A percentile compares a stretch with the other conserved stretches of the same genome.
Evolutionary conservation across 2,888 invertebrate species (phyloP).

Genomic region (Xanthia icteritia): DNA sequence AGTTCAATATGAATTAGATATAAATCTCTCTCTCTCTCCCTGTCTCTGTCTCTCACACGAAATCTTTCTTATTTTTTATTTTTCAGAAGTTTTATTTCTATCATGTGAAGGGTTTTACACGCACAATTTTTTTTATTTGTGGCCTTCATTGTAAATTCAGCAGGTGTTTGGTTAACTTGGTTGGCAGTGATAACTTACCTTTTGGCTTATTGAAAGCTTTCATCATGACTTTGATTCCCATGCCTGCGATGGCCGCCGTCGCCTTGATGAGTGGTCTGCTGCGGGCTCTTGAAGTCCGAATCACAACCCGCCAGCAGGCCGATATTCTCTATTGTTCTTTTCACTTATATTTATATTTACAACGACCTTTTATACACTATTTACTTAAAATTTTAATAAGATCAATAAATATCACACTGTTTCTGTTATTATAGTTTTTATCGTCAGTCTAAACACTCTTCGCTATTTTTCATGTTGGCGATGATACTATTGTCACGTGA

Average conservation of each 20-base stretch:
- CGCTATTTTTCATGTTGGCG: conserved; percentile 89
- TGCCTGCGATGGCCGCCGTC: conserved; percentile 91
- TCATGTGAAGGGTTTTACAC: too few species aligned
- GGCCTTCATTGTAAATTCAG: neutral
- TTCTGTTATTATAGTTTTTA: conserved; percentile 68
- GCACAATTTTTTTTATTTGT: too few species aligned
- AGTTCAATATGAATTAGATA: too few species aligned
- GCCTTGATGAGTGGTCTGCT: conserved; percentile 79
- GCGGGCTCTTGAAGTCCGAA: conserved; percentile 77
- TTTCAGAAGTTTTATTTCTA: too few species aligned
- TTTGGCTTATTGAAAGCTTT: conserved; percentile 96
- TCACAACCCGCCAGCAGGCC: conserved; percentile 71
- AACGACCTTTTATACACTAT: conserved; percentile 69
- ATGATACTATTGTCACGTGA: conserved; percentile 81
- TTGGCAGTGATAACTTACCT: conserved; percentile 89
- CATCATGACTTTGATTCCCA: conserved; percentile 97
- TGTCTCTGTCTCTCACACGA: too few species aligned
- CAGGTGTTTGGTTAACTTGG: neutral
- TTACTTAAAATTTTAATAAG: conserved; percentile 80
- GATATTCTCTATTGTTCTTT: conserved; percentile 66
- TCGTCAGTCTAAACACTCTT: conserved; percentile 88
- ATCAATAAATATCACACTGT: conserved; percentile 88
- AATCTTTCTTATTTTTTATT: too few species aligned
- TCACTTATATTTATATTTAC: conserved; percentile 73
- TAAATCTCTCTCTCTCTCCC: too few species aligned